Evolutionary conservation across 2,888 invertebrate genomes (phyloP).

Genomic region (Heteropelma amictum): DNA sequence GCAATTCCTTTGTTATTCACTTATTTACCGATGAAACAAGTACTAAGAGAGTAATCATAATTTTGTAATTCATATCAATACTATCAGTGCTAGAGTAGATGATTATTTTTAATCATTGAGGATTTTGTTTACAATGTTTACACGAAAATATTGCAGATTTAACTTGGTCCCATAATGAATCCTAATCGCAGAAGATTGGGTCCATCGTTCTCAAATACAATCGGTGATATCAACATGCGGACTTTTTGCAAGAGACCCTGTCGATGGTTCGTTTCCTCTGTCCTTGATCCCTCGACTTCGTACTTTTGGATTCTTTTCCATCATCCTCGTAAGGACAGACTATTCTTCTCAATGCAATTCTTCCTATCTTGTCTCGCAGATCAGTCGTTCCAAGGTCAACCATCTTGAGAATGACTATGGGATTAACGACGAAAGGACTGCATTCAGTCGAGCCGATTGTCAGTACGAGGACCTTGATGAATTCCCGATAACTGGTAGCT

Average conservation of each 20-base stretch:
- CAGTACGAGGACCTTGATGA: slow-evolving; percentile 64
- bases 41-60: too few relatives aligned
- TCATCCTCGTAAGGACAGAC: slow-evolving; percentile 60
- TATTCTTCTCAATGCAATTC: slow-evolving; percentile 19
- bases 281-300: slow-evolving; percentile 51
- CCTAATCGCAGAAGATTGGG: too few relatives aligned
- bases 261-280: slow-evolving; percentile 51
- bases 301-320: slow-evolving; percentile 51
- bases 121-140: too few relatives aligned
- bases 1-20: too few relatives aligned
- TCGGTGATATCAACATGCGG: slow-evolving; percentile 12
- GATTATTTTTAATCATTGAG: too few relatives aligned
- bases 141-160: too few relatives aligned
- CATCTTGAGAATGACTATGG: slow-evolving; percentile 67
- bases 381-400: slow-evolving; percentile 58
- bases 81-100: too few relatives aligned
- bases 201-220: neutral
- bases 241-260: slow-evolving; percentile 57
- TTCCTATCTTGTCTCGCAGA: neutral
- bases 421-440: slow-evolving; percentile 66
- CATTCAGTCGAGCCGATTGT: slow-evolving; percentile 69
- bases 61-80: too few relatives aligned
- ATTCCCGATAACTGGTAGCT: slow-evolving; percentile 66
- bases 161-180: too few relatives aligned
- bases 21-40: too few relatives aligned